Evolutionary conservation across 2,888 invertebrate species (phyloP), one percentile per base, ranked within the genome.

Genomic region (Orgyia antiqua): DNA sequence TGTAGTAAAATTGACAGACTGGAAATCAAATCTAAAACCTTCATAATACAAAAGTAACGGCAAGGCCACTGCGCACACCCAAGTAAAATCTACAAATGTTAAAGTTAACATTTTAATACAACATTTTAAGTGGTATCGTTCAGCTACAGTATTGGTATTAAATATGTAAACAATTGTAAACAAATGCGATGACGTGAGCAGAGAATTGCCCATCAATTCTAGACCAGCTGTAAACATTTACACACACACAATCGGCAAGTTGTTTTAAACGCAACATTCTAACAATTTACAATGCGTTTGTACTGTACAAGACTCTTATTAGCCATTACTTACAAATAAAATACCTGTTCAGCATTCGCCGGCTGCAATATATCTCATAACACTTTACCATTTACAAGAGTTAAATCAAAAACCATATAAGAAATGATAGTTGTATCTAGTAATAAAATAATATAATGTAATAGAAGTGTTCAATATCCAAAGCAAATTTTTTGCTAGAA

Each of bases 171-270:
- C 21, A 31, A 30, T 33, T 36, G 25, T 10, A 27, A 44, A 37
- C 39, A 44, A 42, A 39, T 42, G 30, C 41, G 50, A 37, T 36
- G 45, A 44, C 42, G 44, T 45, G 47, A 36, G 36, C 45, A 39
- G 15, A 34, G 32, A 48, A 48, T 45, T 40, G 24, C 39, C 50
- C 49, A 51, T 54, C 43, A 57, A 58, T 51, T 45, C 29, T 27
- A 13, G 33, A 42, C 48, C 37, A 29, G 37, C 32, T 54, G 43
- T 25, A 45, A 51, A 47, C 39, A 51, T 44, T 36, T 45, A 42
- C 42, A 46, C 47, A n/a, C n/a, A 49, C 51, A 53, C 47, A 54
- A 42, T 45, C 39, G 39, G 38, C 48, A 42, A 49, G 42, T 42
- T 51, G 49, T 38, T 58, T 43, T 39, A 50, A 52, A 34, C 27